phyloP scores from a whole-genome alignment of 1,140 invertebrate genomes.

The Berghia stephanieae region DNA sequence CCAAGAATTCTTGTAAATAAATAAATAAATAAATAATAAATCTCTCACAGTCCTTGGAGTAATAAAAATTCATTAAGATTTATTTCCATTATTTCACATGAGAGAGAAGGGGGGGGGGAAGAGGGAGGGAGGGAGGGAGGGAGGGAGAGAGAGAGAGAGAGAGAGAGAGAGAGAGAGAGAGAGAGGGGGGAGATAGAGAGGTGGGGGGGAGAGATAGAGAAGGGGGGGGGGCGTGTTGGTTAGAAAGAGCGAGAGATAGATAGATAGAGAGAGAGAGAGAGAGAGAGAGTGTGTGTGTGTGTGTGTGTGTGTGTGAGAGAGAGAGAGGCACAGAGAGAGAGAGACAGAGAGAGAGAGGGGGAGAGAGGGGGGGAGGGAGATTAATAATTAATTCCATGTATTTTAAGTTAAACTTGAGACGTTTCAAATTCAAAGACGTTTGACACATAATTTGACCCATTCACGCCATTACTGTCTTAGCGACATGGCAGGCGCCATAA shows the following conservation, averaged over 20 bases:
- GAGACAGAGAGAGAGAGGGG: conserved; percentile 20
- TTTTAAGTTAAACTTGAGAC: too few species aligned
- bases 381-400: too few species aligned
- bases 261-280: conserved; percentile 16
- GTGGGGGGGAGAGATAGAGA: neutral
- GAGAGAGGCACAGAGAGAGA: conserved; percentile 12
- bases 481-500: too few species aligned
- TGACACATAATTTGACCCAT: too few species aligned
- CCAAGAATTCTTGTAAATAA: too few species aligned
- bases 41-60: too few species aligned
- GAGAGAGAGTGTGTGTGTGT: conserved; percentile 4
- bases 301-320: conserved; percentile 2
- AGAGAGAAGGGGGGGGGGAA: too few species aligned
- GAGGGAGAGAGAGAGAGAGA: neutral
- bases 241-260: conserved; percentile 3
- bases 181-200: neutral
- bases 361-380: conserved; percentile 11
- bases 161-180: conserved; percentile 2
- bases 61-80: too few species aligned
- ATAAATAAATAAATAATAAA: too few species aligned
- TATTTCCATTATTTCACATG: too few species aligned
- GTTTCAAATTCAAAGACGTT: too few species aligned
- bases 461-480: too few species aligned
- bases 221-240: neutral
- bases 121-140: neutral